Evolutionary conservation across 2,888 invertebrate species (phyloP).

Genomic region (Mechanitis messenoides): DNA sequence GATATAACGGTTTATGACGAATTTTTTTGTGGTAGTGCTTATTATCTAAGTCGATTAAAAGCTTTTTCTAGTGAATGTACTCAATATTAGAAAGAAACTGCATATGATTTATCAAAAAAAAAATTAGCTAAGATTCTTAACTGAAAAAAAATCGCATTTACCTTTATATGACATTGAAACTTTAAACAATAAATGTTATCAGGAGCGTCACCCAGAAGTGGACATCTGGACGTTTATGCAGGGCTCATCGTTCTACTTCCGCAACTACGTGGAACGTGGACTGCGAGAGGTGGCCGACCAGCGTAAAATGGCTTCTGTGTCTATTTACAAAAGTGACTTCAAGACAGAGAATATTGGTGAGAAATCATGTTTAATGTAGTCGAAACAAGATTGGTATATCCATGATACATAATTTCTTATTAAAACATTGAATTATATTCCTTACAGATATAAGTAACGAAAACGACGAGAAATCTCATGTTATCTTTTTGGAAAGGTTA

Average conservation of each 20-base stretch:
- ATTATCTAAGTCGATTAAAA: no score
- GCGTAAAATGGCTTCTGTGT: conserved; percentile 53
- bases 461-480: conserved; percentile 66
- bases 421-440: conserved; percentile 17
- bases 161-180: no score
- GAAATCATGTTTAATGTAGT: conserved; percentile 11
- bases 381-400: no score
- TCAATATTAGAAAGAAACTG: no score
- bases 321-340: conserved; percentile 59
- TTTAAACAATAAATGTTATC: conserved; percentile 7
- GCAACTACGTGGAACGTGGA: conserved; percentile 89
- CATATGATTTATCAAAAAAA: no score
- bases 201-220: conserved; percentile 87
- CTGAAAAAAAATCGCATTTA: no score
- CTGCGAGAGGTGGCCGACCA: conserved; percentile 74
- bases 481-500: conserved; percentile 64
- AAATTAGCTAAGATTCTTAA: no score
- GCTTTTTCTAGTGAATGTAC: no score
- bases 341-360: conserved; percentile 58
- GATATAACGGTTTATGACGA: no score
- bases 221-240: conserved; percentile 90
- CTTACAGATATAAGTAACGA: conserved; percentile 67
- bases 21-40: no score
- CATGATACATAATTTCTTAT: neutral
- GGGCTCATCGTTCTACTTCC: conserved; percentile 89